phyloP scores from a whole-genome alignment of 1,140 invertebrate genomes.

The Hermetia illucens region DNA sequence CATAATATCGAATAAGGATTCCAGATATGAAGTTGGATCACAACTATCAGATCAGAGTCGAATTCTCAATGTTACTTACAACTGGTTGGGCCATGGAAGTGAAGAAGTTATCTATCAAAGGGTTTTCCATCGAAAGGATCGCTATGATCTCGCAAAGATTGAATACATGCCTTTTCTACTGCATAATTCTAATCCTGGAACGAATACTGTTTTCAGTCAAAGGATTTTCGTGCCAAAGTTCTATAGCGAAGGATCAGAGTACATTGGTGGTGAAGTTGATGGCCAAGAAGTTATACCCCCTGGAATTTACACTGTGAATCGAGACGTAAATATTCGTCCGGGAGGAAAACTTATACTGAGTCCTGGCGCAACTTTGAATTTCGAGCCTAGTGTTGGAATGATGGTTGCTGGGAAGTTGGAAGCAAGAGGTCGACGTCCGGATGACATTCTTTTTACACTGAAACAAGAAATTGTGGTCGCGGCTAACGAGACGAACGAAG shows the following conservation, averaged over 20 bases:
- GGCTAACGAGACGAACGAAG: constrained; percentile 43
- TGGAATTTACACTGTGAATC: constrained; percentile 72
- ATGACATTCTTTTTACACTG: constrained; percentile 61
- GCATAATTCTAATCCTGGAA: constrained; percentile 68
- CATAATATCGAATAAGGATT: constrained; percentile 76
- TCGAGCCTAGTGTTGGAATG: constrained; percentile 86
- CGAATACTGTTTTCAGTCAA: constrained; percentile 56
- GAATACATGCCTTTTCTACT: constrained; percentile 72
- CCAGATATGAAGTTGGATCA: constrained; percentile 82
- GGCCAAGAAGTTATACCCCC: constrained; percentile 60
- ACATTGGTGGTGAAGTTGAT: constrained; percentile 79
- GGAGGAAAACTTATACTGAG: constrained; percentile 74
- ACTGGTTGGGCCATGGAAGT: constrained; percentile 76
- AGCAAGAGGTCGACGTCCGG: constrained; percentile 58
- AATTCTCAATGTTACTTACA: constrained; percentile 83
- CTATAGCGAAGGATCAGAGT: constrained; percentile 43
- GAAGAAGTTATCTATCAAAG: constrained; percentile 65
- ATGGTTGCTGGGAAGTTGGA: constrained; percentile 88
- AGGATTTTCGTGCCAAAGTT: constrained; percentile 66
- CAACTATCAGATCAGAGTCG: constrained; percentile 89
- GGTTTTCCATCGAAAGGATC: constrained; percentile 79
- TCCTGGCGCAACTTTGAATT: constrained; percentile 73
- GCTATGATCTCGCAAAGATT: constrained; percentile 83
- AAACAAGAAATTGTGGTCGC: constrained; percentile 52
- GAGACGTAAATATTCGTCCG: constrained; percentile 83